Percentiles rank a stretch among this genome's conserved stretches.
These are phyloP conservation scores for Poeciliopsis turrubarensis DNA, from an alignment of 2,113 vertebrate genomes.

Conservation along the genomic window DNA sequence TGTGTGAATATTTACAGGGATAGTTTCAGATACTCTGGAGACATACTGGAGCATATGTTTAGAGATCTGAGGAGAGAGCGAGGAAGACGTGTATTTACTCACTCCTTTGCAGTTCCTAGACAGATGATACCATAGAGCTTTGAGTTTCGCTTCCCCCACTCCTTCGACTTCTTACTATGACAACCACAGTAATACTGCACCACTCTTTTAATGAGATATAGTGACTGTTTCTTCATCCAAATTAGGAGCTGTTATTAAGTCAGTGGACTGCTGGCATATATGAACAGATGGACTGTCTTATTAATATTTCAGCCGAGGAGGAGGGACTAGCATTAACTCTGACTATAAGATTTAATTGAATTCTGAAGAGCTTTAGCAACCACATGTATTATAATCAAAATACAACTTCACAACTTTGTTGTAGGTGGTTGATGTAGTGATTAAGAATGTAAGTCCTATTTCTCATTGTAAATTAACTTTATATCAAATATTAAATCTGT, in stretches of 20 bases:
- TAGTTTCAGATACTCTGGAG: constrained; percentile 19
- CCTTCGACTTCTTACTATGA: constrained; percentile 28
- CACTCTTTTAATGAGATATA: constrained; percentile 63
- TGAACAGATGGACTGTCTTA: constrained; percentile 71
- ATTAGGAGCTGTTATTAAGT: constrained; percentile 71
- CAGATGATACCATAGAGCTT: constrained; percentile 34
- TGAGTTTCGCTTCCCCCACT: constrained; percentile 15
- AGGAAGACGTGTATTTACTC: constrained; percentile 45
- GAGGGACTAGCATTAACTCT: constrained; percentile 53
- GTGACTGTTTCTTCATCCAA: constrained; percentile 64
- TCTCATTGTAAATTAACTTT: not conserved
- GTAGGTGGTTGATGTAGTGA: not conserved
- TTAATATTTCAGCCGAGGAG: constrained; percentile 68
- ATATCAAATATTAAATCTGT: not conserved
- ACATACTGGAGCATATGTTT: constrained; percentile 46
- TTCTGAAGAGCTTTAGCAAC: constrained; percentile 51
- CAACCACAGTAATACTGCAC: constrained; percentile 41
- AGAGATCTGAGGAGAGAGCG: constrained; percentile 39
- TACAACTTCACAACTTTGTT: not conserved
- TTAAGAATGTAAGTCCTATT: not conserved
- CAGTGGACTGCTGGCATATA: constrained; percentile 50
- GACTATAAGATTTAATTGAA: constrained; percentile 64
- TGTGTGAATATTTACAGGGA: constrained; percentile 29
- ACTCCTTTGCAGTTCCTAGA: constrained; percentile 20
- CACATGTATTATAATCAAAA: constrained; percentile 26